Base-by-base conservation (phyloP, 2,113 vertebrate genomes). In the Ictalurus punctatus region DNA sequence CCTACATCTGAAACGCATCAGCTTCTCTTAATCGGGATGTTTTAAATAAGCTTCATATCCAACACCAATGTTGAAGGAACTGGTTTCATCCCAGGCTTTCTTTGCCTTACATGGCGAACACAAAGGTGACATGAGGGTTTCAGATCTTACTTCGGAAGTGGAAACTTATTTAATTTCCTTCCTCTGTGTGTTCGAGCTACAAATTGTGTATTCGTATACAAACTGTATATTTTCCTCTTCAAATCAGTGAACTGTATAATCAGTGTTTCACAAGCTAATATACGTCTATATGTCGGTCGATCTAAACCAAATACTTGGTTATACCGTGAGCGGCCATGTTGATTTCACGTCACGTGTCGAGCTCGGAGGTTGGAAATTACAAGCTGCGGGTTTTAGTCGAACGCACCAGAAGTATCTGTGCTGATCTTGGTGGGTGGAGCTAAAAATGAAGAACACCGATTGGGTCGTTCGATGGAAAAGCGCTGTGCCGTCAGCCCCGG, bases 361-460 rank as follows among this genome's bases (percentile, higher is more conserved):
- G 19, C 4, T 37, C 30, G 3, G 2, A 74, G 34, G 30, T 37
- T 8, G 17, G 17, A 74, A 74, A 40, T 74, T 6, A 74, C 34
- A 40, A 21, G 17, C 34, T 40, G 6, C 2, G 19, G 8, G 21
- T 44, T 76, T 44, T 25, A 78, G 44, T 25, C 10, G 4, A 78
- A 48, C 0, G 23, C 23, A 27, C 21, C 40, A 5, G 25, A 10
- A 4, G 40, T 76, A 76, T 37, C 69, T 37, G 1, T 78, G 25
- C 76, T 54, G 76, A n/a, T 79, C 54, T 52, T 80, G 6, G 78
- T 81, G 79, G 79, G 79, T 58, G 79, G 79, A 81, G 52, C 79
- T 81, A 34, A 17, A 81, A 56, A 56, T 10, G 7, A 19, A 81
- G 79, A 12, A 16, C 16, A 2, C 27, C 34, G 79, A 58, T 81